Evolutionary conservation across 2,113 vertebrate genomes (phyloP).

Genomic region (Brachyistius frenatus): DNA sequence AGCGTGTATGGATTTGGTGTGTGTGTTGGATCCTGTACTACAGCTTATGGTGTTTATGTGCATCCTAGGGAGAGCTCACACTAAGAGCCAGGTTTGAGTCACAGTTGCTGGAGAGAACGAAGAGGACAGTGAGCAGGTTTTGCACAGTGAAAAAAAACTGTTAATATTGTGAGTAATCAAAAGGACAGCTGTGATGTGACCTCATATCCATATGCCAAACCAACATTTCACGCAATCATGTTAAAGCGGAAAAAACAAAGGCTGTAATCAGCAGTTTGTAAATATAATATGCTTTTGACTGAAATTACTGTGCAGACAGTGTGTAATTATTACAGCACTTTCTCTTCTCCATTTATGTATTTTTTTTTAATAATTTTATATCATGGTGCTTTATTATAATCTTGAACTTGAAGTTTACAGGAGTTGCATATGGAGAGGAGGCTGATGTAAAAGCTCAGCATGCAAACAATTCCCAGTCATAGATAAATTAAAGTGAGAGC

Average conservation of each 20-base stretch:
- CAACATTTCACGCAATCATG: conserved; percentile 31
- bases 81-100: conserved; percentile 73
- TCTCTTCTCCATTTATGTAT: background rate
- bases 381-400: background rate
- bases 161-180: conserved; percentile 63
- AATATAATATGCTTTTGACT: background rate
- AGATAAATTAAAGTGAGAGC: background rate
- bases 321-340: background rate
- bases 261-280: background rate
- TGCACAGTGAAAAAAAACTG: conserved; percentile 21
- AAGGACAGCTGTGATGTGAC: conserved; percentile 59
- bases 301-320: background rate
- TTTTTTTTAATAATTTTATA: background rate
- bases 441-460: too few relatives aligned
- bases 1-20: conserved; percentile 30
- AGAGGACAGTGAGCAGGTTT: conserved; percentile 48
- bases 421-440: too few relatives aligned
- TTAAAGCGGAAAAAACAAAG: conserved; percentile 14
- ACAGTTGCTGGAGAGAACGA: conserved; percentile 72
- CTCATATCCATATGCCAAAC: conserved; percentile 55
- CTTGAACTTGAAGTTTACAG: too few relatives aligned
- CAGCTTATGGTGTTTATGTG: conserved; percentile 84
- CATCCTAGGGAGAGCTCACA: conserved; percentile 66
- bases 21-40: conserved; percentile 63
- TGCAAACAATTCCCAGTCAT: background rate